Conservation (phyloP, 2,888 invertebrate species). For the Glaucopsyche alexis region DNA sequence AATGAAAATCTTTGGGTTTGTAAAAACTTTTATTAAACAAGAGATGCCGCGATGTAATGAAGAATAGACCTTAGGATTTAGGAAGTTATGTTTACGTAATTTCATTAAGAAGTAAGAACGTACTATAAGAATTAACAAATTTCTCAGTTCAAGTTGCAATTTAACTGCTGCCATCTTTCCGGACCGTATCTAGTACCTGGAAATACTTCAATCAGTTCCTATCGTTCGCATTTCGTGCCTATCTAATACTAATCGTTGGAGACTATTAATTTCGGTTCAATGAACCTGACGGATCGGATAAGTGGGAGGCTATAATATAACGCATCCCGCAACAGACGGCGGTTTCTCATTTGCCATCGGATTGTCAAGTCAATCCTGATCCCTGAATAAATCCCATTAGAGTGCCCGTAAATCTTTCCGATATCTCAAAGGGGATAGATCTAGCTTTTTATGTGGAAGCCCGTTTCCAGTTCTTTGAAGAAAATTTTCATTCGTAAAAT, state of each 20-base stretch:
- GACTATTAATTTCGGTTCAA: conserved; percentile 26
- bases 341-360: conserved; percentile 9
- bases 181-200: neutral
- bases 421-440: neutral
- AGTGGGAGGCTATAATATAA: conserved; percentile 18
- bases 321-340: conserved; percentile 17
- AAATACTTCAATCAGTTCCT: conserved; percentile 4
- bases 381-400: conserved; percentile 26
- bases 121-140: neutral
- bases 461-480: neutral
- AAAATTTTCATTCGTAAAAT: neutral
- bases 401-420: conserved; percentile 13
- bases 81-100: neutral
- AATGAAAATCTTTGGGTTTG: no score
- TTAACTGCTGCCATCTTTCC: no score
- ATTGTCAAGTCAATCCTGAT: conserved; percentile 26
- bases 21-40: no score
- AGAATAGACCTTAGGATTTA: neutral
- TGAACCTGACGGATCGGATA: conserved; percentile 7
- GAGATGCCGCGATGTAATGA: no score
- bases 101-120: no score
- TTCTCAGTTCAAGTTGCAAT: no score
- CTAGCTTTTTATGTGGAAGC: conserved; percentile 3
- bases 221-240: neutral
- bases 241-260: conserved; percentile 16